A percentile compares a stretch with the other conserved stretches of the same genome.
These are phyloP conservation scores for Pseudochirops cupreus DNA, from an alignment of 2,797 vertebrate genomes.

Conservation along the genomic window DNA sequence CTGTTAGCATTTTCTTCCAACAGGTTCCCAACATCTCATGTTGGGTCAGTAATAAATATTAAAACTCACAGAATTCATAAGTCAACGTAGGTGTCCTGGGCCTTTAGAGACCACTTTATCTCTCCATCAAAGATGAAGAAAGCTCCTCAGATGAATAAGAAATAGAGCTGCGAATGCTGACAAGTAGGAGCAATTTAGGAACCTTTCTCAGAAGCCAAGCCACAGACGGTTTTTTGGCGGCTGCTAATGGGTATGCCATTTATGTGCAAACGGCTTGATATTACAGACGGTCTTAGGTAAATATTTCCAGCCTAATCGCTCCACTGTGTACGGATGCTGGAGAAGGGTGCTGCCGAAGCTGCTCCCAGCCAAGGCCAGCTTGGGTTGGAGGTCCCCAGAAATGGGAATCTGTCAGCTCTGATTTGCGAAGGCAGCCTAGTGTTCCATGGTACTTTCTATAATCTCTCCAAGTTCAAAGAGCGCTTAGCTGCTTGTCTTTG, in stretches of 20 bases:
- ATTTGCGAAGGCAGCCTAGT: constrained; percentile 87
- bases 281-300: constrained; percentile 76
- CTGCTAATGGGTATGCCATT: constrained; percentile 70
- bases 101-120: constrained; percentile 81
- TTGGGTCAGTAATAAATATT: constrained; percentile 79
- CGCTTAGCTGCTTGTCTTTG: constrained; percentile 94
- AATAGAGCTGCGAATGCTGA: constrained; percentile 82
- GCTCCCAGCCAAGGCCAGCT: constrained; percentile 64
- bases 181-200: constrained; percentile 81
- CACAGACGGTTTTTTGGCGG: constrained; percentile 74
- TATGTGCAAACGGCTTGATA: constrained; percentile 47
- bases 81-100: constrained; percentile 77
- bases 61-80: constrained; percentile 80
- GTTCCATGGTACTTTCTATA: constrained; percentile 89
- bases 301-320: constrained; percentile 68
- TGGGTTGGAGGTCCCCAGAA: constrained; percentile 41
- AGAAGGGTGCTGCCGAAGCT: constrained; percentile 78
- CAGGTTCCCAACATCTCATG: constrained; percentile 56
- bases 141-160: constrained; percentile 81
- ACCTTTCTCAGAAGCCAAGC: constrained; percentile 78
- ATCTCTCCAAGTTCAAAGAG: constrained; percentile 93
- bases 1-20: constrained; percentile 53
- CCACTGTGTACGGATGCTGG: constrained; percentile 59
- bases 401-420: constrained; percentile 81
- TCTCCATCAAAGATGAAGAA: constrained; percentile 74